phyloP scores from a whole-genome alignment of 2,113 vertebrate genomes.

The Mixornis gularis region DNA sequence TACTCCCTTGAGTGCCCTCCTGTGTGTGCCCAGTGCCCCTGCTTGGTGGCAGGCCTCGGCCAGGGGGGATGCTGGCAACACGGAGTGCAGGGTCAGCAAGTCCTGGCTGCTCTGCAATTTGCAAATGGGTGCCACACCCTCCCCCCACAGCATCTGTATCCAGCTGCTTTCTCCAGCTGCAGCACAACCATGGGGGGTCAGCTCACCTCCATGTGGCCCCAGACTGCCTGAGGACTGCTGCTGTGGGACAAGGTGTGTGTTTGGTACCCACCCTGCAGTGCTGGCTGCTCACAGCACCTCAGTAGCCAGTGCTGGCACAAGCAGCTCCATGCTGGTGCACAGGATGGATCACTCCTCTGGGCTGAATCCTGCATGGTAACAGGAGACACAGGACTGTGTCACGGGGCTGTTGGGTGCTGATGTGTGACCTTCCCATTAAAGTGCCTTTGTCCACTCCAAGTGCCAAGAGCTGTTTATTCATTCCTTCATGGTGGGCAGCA shows the following conservation, averaged over 20 bases:
- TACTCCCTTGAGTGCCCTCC: background rate
- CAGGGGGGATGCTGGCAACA: background rate
- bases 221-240: background rate
- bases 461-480: background rate
- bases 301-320: background rate
- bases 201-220: fast-evolving
- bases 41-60: background rate
- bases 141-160: background rate
- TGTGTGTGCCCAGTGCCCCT: background rate
- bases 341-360: background rate
- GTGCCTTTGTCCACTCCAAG: background rate
- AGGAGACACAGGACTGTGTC: background rate
- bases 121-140: fast-evolving
- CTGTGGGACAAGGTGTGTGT: fast-evolving
- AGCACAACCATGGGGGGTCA: fast-evolving
- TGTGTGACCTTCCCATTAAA: constrained; percentile 28
- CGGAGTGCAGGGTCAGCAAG: background rate
- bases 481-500: fast-evolving
- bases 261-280: too few species aligned
- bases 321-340: fast-evolving
- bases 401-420: background rate
- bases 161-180: background rate
- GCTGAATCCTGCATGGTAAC: background rate
- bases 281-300: background rate
- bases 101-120: background rate